Conservation (phyloP, 2,888 invertebrate species). For the Eulithis prunata region DNA sequence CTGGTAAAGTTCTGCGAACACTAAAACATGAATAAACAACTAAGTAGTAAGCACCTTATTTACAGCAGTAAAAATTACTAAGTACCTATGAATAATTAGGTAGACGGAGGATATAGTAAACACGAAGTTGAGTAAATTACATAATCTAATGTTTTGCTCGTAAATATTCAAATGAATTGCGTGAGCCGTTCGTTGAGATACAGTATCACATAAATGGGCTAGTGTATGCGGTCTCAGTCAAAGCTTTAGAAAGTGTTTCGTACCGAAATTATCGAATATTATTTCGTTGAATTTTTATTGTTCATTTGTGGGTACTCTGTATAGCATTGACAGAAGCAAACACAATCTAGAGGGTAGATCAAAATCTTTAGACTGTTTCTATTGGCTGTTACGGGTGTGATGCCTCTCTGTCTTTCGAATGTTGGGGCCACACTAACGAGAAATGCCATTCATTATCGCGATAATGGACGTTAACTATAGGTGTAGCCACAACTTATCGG, state of each 20-base stretch:
- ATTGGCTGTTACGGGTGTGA: too few species aligned
- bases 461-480: too few species aligned
- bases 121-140: constrained; percentile 48
- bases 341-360: too few species aligned
- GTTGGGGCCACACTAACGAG: too few species aligned
- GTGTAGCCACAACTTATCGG: too few species aligned
- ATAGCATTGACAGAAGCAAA: too few species aligned
- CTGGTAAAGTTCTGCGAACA: constrained; percentile 7
- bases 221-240: constrained; percentile 51
- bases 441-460: too few species aligned
- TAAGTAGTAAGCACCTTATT: neutral
- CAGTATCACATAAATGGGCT: constrained; percentile 47
- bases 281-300: too few species aligned
- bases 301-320: too few species aligned
- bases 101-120: constrained; percentile 36
- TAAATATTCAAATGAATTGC: constrained; percentile 61
- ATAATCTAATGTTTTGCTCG: constrained; percentile 55
- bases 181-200: constrained; percentile 54
- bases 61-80: constrained; percentile 21
- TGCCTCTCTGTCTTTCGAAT: too few species aligned
- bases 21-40: constrained; percentile 5
- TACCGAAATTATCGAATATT: too few species aligned
- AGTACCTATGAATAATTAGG: constrained; percentile 31
- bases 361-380: too few species aligned
- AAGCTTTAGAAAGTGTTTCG: constrained; percentile 45